Percentiles rank a stretch among this genome's conserved stretches.
Conservation (phyloP, 2,113 vertebrate species). For the Cyphomyrus discorhynchus region DNA sequence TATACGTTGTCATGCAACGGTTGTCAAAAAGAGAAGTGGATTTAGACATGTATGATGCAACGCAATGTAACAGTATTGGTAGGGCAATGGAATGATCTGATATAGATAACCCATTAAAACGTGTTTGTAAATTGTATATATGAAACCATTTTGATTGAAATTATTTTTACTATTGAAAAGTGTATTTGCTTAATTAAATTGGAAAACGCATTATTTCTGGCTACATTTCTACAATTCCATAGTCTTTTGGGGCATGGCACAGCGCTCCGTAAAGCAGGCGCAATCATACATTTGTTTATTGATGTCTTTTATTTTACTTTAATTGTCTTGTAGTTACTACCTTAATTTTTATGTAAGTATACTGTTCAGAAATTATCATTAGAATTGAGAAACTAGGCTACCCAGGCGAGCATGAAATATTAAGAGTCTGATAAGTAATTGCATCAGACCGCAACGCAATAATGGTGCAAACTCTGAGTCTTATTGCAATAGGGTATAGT, state of each 20-base stretch:
- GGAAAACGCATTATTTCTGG: slow-evolving; percentile 17
- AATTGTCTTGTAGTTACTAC: not conserved
- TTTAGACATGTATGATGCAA: slow-evolving; percentile 95
- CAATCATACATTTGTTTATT: not conserved
- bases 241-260: slow-evolving; percentile 12
- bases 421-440: slow-evolving; percentile 18
- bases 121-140: slow-evolving; percentile 8
- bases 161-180: slow-evolving; percentile 62
- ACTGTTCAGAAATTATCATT: not conserved
- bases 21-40: slow-evolving; percentile 79
- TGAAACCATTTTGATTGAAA: slow-evolving; percentile 68
- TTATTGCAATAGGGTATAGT: not conserved
- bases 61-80: slow-evolving; percentile 92
- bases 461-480: slow-evolving; percentile 9
- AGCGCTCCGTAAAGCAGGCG: not conserved
- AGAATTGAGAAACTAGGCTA: not conserved
- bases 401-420: not conserved
- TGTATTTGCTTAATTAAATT: slow-evolving; percentile 29
- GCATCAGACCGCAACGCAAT: slow-evolving; percentile 21
- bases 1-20: slow-evolving; percentile 71
- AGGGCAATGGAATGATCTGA: slow-evolving; percentile 91
- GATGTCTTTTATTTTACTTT: not conserved
- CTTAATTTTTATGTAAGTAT: not conserved
- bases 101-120: slow-evolving; percentile 56
- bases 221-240: slow-evolving; percentile 29